phyloP scores from a whole-genome alignment of 2,113 vertebrate genomes.

The Macroglossus sobrinus region DNA sequence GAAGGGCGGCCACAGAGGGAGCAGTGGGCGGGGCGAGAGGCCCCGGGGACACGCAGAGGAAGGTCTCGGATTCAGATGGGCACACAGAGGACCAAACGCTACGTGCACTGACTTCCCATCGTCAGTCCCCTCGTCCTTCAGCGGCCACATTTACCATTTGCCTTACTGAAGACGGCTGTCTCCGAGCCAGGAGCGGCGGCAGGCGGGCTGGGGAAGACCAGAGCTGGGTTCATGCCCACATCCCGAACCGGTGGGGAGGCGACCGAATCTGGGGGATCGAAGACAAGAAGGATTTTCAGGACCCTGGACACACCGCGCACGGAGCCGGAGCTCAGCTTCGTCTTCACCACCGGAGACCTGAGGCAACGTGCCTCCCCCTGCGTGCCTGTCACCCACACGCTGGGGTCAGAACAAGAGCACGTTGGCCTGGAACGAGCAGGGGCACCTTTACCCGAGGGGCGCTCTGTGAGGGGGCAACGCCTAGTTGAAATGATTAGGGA shows the following conservation, averaged over 20 bases:
- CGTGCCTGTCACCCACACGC: accelerated
- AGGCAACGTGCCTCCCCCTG: too few relatives aligned
- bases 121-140: accelerated
- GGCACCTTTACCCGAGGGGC: background rate
- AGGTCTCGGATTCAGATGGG: background rate
- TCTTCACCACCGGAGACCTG: accelerated
- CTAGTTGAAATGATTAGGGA: background rate
- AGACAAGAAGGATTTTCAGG: background rate
- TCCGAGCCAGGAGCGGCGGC: conserved; percentile 60
- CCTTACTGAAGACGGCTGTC: accelerated
- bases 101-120: background rate
- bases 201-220: conserved; percentile 61
- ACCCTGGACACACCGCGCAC: background rate
- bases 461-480: background rate
- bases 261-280: conserved; percentile 80
- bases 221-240: conserved; percentile 76
- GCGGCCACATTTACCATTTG: conserved; percentile 41
- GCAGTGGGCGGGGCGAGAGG: background rate
- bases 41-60: background rate
- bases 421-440: background rate
- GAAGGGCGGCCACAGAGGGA: background rate
- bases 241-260: conserved; percentile 90
- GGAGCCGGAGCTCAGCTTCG: background rate
- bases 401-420: background rate
- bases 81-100: background rate